These are phyloP conservation scores for Neodon shergylaensis DNA, from an alignment of 2,113 vertebrate species.

Conservation along the genomic window DNA sequence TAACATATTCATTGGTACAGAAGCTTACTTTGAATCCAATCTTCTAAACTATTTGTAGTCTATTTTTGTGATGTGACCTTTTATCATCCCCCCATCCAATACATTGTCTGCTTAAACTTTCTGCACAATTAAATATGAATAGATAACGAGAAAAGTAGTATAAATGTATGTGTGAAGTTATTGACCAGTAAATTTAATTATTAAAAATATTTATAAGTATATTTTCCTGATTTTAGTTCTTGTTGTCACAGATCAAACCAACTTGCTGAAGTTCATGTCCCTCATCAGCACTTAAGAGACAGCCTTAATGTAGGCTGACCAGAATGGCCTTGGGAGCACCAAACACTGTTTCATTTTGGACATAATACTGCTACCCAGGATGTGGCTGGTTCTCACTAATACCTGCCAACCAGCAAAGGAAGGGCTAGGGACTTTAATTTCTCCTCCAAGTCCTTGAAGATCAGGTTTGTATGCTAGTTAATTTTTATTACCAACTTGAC, in stretches of 20 bases:
- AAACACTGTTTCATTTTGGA: neutral
- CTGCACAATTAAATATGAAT: neutral
- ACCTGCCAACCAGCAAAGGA: neutral
- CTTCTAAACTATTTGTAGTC: neutral
- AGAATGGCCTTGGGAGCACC: neutral
- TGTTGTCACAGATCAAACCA: neutral
- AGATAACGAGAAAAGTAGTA: neutral
- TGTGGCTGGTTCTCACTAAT: neutral
- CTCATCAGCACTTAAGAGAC: neutral
- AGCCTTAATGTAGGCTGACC: neutral
- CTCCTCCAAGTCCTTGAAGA: neutral
- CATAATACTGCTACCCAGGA: neutral
- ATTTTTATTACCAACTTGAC: neutral
- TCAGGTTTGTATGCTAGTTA: neutral
- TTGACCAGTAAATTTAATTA: neutral
- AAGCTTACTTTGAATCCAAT: neutral
- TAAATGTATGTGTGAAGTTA: neutral
- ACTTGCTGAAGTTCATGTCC: neutral
- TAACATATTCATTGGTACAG: neutral
- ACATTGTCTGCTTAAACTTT: neutral
- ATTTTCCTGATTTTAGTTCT: neutral
- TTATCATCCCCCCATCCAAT: neutral
- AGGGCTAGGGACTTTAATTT: neutral
- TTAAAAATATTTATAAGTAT: neutral
- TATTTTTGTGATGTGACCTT: neutral